Evolutionary conservation across 2,888 invertebrate species (phyloP).

Genomic region (Fragum whitleyi): DNA sequence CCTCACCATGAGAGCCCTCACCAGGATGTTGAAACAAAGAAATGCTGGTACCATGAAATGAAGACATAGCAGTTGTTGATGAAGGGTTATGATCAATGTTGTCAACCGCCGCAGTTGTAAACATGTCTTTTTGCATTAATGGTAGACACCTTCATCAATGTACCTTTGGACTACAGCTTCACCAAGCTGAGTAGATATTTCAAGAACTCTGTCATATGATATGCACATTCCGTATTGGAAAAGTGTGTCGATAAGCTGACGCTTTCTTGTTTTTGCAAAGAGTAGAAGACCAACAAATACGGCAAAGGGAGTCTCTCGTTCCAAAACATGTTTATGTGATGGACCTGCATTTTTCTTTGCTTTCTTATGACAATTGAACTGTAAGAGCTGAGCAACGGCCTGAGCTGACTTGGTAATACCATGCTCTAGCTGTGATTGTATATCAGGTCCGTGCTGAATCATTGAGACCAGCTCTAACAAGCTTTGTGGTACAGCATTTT

Average conservation of each 20-base stretch:
- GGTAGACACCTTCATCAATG: slow-evolving; percentile 53
- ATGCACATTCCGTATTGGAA: slow-evolving; percentile 33
- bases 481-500: slow-evolving; percentile 33
- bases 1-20: slow-evolving; percentile 19
- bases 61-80: neutral
- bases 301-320: slow-evolving; percentile 46
- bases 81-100: slow-evolving; percentile 67
- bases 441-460: slow-evolving; percentile 46
- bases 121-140: slow-evolving; percentile 54
- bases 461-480: slow-evolving; percentile 40
- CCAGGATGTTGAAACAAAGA: slow-evolving; percentile 43
- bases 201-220: slow-evolving; percentile 71
- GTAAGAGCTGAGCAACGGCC: neutral
- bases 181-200: slow-evolving; percentile 62
- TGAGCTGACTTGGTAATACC: slow-evolving; percentile 25
- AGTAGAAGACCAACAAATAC: slow-evolving; percentile 44
- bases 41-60: slow-evolving; percentile 51
- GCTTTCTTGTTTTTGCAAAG: slow-evolving; percentile 63
- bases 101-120: slow-evolving; percentile 67
- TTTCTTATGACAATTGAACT: slow-evolving; percentile 38
- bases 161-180: slow-evolving; percentile 54
- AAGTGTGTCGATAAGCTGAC: slow-evolving; percentile 33
- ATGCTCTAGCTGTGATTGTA: slow-evolving; percentile 33
- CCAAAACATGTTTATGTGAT: slow-evolving; percentile 30
- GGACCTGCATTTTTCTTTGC: slow-evolving; percentile 11